Percentiles rank a stretch among this genome's conserved stretches.
These are phyloP conservation scores for Muscidifurax raptorellus DNA, from an alignment of 1,140 invertebrate genomes.

Conservation along the genomic window DNA sequence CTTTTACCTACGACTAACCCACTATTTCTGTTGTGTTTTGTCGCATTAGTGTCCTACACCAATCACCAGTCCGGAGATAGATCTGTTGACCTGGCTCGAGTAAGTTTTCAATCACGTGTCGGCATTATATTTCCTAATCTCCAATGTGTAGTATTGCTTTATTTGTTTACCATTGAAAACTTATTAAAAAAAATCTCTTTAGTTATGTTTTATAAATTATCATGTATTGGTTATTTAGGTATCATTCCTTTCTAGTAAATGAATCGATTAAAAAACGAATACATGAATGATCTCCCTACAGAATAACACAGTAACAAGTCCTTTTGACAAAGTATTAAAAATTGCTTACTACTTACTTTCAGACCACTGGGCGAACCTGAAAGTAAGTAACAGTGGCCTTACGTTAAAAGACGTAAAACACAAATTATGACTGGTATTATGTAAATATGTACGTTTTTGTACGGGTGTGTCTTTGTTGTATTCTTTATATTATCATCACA, in stretches of 20 bases:
- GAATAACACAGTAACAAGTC: neutral
- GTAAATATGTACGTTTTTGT: conserved; percentile 2
- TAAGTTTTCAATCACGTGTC: conserved; percentile 78
- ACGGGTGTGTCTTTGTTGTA: neutral
- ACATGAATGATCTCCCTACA: neutral
- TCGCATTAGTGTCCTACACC: conserved; percentile 85
- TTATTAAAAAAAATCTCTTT: conserved; percentile 19
- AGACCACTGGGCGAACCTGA: conserved; percentile 27
- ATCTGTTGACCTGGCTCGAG: conserved; percentile 91
- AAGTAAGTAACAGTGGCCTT: conserved; percentile 45
- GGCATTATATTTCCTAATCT: conserved; percentile 62
- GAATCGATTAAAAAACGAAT: neutral
- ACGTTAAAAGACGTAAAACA: neutral
- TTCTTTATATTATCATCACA: neutral
- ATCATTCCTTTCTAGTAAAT: neutral
- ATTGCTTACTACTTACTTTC: conserved; percentile 41
- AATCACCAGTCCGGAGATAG: conserved; percentile 87
- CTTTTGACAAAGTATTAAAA: neutral
- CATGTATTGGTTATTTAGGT: conserved; percentile 21
- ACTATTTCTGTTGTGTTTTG: conserved; percentile 71
- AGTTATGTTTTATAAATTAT: neutral
- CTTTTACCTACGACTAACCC: conserved; percentile 63
- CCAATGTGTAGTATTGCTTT: conserved; percentile 53
- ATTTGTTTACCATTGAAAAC: conserved; percentile 48
- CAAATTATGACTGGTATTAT: conserved; percentile 29